phyloP scores from a whole-genome alignment of 2,797 vertebrate species.

The Choloepus didactylus region DNA sequence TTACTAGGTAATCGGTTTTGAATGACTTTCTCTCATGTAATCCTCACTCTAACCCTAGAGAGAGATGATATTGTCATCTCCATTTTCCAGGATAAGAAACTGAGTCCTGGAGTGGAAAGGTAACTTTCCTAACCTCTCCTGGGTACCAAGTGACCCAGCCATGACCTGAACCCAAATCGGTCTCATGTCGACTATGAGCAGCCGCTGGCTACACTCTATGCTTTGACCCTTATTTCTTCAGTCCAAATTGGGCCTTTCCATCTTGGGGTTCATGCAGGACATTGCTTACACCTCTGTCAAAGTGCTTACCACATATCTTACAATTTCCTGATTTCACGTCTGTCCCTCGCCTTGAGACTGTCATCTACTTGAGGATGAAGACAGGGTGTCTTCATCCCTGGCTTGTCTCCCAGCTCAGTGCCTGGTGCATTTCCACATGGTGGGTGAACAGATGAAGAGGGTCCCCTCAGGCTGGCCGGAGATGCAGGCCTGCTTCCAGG shows the following conservation, averaged over 20 bases:
- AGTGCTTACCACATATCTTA: too few relatives aligned
- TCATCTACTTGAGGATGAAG: neutral
- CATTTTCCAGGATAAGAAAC: neutral
- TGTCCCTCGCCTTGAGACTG: neutral
- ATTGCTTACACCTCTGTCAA: neutral
- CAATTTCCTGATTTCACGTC: neutral
- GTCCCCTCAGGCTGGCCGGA: accelerated
- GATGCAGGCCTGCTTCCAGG: neutral
- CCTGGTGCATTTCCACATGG: neutral
- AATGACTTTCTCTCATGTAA: neutral
- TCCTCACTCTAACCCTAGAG: neutral
- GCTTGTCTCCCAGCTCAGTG: neutral
- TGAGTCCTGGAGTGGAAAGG: neutral
- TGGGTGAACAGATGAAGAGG: neutral
- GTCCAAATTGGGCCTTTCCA: too few relatives aligned
- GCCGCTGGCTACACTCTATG: neutral
- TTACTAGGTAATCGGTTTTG: neutral
- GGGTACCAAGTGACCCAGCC: neutral
- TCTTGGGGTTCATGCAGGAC: neutral
- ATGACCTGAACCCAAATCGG: neutral
- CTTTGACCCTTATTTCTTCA: neutral
- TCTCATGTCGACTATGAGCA: neutral
- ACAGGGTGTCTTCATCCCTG: accelerated
- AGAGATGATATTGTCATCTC: neutral
- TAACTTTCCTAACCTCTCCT: neutral